phyloP scores from a whole-genome alignment of 1,140 invertebrate genomes.

The Melanaphis sacchari region DNA sequence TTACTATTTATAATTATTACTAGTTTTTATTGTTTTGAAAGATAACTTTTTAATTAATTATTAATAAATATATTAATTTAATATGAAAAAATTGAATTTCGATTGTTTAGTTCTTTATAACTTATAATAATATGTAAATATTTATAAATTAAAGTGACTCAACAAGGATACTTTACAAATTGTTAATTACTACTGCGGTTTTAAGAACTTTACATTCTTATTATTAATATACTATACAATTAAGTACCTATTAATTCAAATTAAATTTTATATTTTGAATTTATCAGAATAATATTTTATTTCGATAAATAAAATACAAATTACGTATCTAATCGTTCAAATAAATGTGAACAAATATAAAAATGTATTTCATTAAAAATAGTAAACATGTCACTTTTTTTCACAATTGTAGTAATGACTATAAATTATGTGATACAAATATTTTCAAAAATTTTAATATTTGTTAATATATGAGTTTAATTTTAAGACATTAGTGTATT shows the following conservation, averaged over 20 bases:
- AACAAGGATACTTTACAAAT: neutral
- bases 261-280: neutral
- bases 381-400: too few species aligned
- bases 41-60: too few species aligned
- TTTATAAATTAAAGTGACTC: neutral
- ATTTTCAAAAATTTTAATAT: too few species aligned
- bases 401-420: too few species aligned
- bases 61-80: neutral
- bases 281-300: neutral
- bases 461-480: too few species aligned
- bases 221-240: neutral
- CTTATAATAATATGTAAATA: neutral
- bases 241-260: neutral
- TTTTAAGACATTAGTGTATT: too few species aligned
- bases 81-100: neutral
- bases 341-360: too few species aligned
- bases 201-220: neutral
- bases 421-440: too few species aligned
- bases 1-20: neutral
- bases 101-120: neutral
- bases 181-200: neutral
- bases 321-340: too few species aligned
- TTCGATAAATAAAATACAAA: too few species aligned
- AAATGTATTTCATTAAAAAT: too few species aligned
- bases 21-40: neutral